Evolutionary conservation across 2,888 invertebrate genomes (phyloP).

Genomic region (Nomada flava): DNA sequence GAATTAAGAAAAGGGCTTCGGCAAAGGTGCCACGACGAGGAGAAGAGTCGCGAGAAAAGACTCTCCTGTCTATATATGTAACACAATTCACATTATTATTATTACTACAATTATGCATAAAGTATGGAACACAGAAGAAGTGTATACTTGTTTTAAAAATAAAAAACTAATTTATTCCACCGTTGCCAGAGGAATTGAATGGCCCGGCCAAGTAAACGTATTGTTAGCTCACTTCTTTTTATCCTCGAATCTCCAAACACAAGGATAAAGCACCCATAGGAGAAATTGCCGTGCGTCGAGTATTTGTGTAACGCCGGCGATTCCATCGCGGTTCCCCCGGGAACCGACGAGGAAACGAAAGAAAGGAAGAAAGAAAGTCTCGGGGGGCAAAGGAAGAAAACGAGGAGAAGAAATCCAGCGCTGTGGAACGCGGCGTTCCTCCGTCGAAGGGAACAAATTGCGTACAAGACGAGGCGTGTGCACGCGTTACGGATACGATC

Average conservation of each 20-base stretch:
- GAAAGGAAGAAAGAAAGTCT: neutral
- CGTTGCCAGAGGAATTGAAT: neutral
- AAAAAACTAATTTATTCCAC: neutral
- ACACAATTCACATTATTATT: constrained; percentile 28
- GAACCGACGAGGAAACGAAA: too few species aligned
- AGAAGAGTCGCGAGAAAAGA: constrained; percentile 28
- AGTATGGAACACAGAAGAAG: too few species aligned
- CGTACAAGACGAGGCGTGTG: constrained; percentile 77
- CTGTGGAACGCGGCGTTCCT: constrained; percentile 57
- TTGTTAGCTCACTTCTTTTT: too few species aligned
- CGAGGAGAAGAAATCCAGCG: constrained; percentile 10
- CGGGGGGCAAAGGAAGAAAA: neutral
- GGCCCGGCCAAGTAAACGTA: too few species aligned
- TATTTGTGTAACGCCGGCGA: constrained; percentile 49
- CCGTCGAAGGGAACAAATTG: constrained; percentile 80
- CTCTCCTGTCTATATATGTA: constrained; percentile 4
- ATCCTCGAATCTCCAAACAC: neutral
- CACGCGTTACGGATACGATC: constrained; percentile 73
- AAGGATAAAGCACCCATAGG: constrained; percentile 34
- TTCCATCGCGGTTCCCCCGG: constrained; percentile 44
- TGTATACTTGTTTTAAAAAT: too few species aligned
- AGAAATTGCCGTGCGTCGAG: constrained; percentile 37
- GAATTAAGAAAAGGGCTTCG: constrained; percentile 4
- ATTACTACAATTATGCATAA: too few species aligned
- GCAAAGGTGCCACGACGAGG: neutral